Evolutionary conservation across 2,888 invertebrate species (phyloP).

Genomic region (Tachina fera): DNA sequence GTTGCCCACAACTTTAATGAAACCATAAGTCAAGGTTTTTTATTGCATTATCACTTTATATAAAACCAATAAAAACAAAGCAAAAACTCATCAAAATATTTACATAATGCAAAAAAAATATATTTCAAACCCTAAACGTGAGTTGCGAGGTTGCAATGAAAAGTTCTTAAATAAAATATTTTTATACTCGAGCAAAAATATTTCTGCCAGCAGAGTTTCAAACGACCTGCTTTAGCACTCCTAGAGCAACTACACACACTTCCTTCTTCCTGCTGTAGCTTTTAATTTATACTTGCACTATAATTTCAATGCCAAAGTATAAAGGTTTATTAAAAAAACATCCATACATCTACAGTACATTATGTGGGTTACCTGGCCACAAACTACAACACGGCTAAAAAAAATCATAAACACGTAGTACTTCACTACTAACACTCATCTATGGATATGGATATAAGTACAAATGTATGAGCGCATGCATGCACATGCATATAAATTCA

Average conservation of each 20-base stretch:
- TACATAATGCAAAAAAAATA: constrained; percentile 2
- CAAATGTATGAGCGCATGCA: background rate
- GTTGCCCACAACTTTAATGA: constrained; percentile 2
- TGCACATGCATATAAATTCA: background rate
- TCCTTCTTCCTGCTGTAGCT: constrained; percentile 1
- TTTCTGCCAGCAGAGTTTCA: too few relatives aligned
- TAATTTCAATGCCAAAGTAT: background rate
- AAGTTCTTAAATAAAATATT: background rate
- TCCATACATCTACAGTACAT: constrained; percentile 26
- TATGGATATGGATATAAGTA: background rate
- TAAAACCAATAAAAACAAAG: constrained; percentile 13
- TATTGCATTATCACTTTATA: constrained; percentile 32
- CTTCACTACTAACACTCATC: background rate
- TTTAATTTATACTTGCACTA: background rate
- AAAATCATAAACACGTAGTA: background rate
- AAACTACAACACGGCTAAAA: constrained; percentile 16
- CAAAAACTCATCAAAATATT: constrained; percentile 12
- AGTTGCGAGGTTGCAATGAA: background rate
- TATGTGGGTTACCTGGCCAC: constrained; percentile 59
- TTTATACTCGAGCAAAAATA: too few relatives aligned
- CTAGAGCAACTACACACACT: background rate
- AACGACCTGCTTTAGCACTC: background rate
- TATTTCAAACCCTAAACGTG: background rate
- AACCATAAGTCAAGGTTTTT: constrained; percentile 58
- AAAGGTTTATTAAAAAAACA: constrained; percentile 13